Conservation (phyloP, 2,888 invertebrate genomes). For the Agrotis ipsilon region DNA sequence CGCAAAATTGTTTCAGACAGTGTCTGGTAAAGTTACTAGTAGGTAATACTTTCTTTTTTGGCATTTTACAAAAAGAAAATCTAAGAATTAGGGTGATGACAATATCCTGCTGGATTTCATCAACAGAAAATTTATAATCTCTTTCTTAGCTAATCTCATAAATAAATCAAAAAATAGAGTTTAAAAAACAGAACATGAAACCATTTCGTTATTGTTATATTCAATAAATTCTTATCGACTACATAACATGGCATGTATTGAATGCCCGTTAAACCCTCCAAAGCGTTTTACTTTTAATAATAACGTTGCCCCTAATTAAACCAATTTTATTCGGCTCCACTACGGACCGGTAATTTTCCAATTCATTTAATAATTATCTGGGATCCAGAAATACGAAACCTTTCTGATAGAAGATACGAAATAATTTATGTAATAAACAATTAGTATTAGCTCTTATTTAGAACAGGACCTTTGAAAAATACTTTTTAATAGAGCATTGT, state of each 20-base stretch:
- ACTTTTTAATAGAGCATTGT: not conserved
- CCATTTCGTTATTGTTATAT: slow-evolving; percentile 8
- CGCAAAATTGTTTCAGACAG: no score
- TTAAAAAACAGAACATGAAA: not conserved
- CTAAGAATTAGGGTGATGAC: no score
- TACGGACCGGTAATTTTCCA: slow-evolving; percentile 72
- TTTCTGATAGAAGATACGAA: slow-evolving; percentile 29
- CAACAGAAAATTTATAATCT: no score
- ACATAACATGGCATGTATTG: slow-evolving; percentile 40
- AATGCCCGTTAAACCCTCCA: slow-evolving; percentile 53
- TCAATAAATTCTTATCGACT: slow-evolving; percentile 19
- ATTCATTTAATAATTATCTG: slow-evolving; percentile 74
- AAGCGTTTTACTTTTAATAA: slow-evolving; percentile 64
- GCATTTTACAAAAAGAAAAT: no score
- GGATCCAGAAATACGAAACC: slow-evolving; percentile 54
- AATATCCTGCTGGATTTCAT: no score
- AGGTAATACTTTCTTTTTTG: no score
- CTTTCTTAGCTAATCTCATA: not conserved
- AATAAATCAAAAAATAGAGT: not conserved
- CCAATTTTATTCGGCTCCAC: slow-evolving; percentile 66
- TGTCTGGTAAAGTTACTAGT: no score
- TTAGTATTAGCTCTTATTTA: not conserved
- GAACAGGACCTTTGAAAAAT: not conserved
- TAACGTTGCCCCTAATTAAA: slow-evolving; percentile 64
- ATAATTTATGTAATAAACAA: slow-evolving; percentile 23